Evolutionary conservation across 2,113 vertebrate genomes (phyloP).

Genomic region (Bufo gargarizans): DNA sequence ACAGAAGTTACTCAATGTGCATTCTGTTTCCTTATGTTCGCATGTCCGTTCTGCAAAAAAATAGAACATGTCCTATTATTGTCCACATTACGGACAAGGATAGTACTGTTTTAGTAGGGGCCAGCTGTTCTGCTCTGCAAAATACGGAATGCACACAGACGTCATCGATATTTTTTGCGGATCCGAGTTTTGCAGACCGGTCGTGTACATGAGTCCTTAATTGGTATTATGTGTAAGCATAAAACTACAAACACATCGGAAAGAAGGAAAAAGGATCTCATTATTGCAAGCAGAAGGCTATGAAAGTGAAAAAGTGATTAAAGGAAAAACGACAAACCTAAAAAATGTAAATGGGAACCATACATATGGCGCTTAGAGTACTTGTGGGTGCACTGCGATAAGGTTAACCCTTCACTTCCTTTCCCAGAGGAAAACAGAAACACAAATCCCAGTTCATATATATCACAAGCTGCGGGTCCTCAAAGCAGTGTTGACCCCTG

Average conservation of each 20-base stretch:
- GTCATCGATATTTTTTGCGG: too few species aligned
- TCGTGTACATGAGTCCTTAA: neutral
- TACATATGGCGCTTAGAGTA: conserved; percentile 2
- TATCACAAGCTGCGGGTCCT: neutral
- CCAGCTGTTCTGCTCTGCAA: too few species aligned
- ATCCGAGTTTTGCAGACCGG: too few species aligned
- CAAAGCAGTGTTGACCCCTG: neutral
- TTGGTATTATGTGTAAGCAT: conserved; percentile 18
- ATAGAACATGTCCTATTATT: too few species aligned
- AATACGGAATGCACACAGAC: too few species aligned
- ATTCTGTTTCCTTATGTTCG: too few species aligned
- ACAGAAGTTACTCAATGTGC: too few species aligned
- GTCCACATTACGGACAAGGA: too few species aligned
- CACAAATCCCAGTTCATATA: neutral
- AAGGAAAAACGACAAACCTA: conserved; percentile 11
- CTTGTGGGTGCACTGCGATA: neutral
- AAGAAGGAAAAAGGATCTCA: conserved; percentile 16
- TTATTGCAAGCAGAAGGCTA: conserved; percentile 41
- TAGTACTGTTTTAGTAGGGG: too few species aligned
- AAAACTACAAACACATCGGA: conserved; percentile 25
- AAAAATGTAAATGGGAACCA: conserved; percentile 50
- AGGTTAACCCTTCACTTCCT: conserved; percentile 24
- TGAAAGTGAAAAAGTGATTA: conserved; percentile 27
- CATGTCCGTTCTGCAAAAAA: too few species aligned
- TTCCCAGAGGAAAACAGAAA: neutral